Evolutionary conservation across 2,888 invertebrate species (phyloP).

Genomic region (Chalcis sispes): DNA sequence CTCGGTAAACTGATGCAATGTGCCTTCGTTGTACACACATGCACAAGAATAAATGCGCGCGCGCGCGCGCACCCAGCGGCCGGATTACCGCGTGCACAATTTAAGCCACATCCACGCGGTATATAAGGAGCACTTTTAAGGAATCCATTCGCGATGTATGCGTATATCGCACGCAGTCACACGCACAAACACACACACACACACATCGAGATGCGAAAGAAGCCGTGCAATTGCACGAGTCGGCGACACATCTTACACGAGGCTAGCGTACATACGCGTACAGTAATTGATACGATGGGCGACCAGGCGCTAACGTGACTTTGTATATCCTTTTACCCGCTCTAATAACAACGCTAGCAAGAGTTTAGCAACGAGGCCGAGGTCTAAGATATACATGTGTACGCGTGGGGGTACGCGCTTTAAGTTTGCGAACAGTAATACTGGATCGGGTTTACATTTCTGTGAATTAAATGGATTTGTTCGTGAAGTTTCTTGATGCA

Average conservation of each 20-base stretch:
- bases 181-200: too few relatives aligned
- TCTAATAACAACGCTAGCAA: slow-evolving; percentile 47
- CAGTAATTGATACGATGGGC: slow-evolving; percentile 53
- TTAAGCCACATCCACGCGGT: too few relatives aligned
- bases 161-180: slow-evolving; percentile 3
- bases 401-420: too few relatives aligned
- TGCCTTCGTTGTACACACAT: neutral
- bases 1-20: slow-evolving; percentile 15
- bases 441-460: too few relatives aligned
- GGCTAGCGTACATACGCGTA: slow-evolving; percentile 17
- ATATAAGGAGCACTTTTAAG: slow-evolving; percentile 48
- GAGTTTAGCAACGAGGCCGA: too few relatives aligned
- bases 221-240: slow-evolving; percentile 36
- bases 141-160: slow-evolving; percentile 19
- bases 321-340: slow-evolving; percentile 56
- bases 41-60: too few relatives aligned
- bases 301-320: slow-evolving; percentile 41
- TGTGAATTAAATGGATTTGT: too few relatives aligned
- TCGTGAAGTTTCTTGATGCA: too few relatives aligned
- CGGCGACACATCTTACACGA: neutral
- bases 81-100: slow-evolving; percentile 29
- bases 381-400: too few relatives aligned
- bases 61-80: slow-evolving; percentile 6
- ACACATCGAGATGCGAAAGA: too few relatives aligned
- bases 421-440: too few relatives aligned